Conservation (phyloP, 2,888 invertebrate genomes). For the Sinotaia quadrata region DNA sequence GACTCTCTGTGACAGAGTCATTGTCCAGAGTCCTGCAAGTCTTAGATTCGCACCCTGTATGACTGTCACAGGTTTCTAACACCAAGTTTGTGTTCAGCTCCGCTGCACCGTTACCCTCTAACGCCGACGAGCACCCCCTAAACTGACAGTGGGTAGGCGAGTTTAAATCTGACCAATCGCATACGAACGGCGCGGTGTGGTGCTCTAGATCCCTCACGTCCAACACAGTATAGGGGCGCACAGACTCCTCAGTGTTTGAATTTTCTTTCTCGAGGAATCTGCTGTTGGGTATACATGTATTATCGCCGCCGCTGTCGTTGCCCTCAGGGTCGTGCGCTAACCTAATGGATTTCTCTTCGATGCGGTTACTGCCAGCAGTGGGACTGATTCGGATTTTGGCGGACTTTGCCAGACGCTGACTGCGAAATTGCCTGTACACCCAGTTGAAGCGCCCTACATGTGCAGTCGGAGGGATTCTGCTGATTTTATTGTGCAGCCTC, state of each 20-base stretch:
- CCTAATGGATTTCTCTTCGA: not conserved
- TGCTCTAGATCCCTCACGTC: not conserved
- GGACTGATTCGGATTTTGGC: constrained; percentile 1
- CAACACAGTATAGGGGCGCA: not conserved
- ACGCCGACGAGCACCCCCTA: not conserved
- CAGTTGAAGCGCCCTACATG: constrained; percentile 1
- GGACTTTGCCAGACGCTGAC: not conserved
- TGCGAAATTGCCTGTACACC: not conserved
- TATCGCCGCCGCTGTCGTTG: no score
- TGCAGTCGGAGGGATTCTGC: constrained; percentile 29
- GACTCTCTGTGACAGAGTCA: no score
- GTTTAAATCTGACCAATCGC: not conserved
- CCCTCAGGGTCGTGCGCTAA: no score
- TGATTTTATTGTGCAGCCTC: constrained; percentile 59
- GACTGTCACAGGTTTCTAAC: no score
- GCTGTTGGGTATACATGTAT: no score
- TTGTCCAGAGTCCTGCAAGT: no score
- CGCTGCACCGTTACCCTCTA: not conserved
- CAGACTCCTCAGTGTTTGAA: not conserved
- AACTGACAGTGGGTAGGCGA: not conserved
- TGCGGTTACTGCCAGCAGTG: not conserved
- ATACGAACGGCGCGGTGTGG: not conserved
- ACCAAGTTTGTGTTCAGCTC: not conserved
- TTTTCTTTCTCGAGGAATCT: no score
- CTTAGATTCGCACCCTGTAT: no score